Evolutionary conservation across 2,888 invertebrate species (phyloP), one percentile per base, ranked within the genome.

Genomic region (Epinotia brunnichana): DNA sequence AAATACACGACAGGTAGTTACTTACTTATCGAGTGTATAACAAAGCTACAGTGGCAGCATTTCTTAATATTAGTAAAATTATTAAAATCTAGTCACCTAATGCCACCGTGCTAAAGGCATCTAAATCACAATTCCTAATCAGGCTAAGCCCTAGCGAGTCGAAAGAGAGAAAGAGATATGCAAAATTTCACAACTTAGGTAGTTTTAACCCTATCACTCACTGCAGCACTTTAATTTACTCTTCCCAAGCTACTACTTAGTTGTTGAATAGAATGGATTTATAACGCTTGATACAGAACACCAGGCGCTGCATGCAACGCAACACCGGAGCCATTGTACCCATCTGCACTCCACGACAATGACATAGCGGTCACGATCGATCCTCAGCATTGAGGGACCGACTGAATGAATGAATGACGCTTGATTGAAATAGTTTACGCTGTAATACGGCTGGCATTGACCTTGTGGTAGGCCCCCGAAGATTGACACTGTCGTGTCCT

Each of bases 121-220:
- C 87, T 90, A 90, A 87, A 90, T 92, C 91, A 92, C 90, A 88
- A 86, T 85, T 81, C 79, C 88, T 89, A 89, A 82, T 78, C 79
- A 82, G 88, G 88, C 91, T 90, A 91, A 89, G 90, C 88, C 88
- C 87, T 84, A 84, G 78, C 78, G 77, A 86, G 82, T 82, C 78
- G 77, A 86, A 81, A 82, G 80, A 85, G 82, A 86, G 82, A 83
- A 74, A 87, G 82, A 89, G 90, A 91, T 91, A 91, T 91, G 91
- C 90, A 88, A 88, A 86, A 87, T 76, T 80, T 90, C 90, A 90
- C 89, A 91, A 91, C 88, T 80, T 87, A 84, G 83, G 48, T 44
- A 44, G 84, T 84, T 77, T 60, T 35, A 56, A 62, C 48, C 17
- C 56, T 48, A 48, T 24, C 72, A 72, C 62, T 68, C 68, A 62